Conservation (phyloP, 1,140 invertebrate species). For the Catajapyx aquilonaris region DNA sequence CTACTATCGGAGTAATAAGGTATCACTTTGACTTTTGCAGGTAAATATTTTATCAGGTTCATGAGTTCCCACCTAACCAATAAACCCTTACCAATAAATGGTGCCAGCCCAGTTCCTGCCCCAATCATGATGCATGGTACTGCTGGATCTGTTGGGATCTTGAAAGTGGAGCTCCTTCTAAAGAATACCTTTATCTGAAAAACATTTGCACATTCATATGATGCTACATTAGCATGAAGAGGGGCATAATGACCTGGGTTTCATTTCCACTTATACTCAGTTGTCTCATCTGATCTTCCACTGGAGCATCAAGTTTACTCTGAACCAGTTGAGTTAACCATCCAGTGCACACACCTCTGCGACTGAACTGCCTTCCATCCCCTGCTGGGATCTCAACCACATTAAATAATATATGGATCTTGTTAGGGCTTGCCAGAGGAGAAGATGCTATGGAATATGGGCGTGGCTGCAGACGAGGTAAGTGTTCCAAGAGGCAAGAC, state of each 20-base stretch:
- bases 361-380: slow-evolving; percentile 20
- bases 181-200: slow-evolving; percentile 33
- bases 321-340: slow-evolving; percentile 24
- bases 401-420: slow-evolving; percentile 44
- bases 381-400: slow-evolving; percentile 25
- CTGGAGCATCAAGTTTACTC: slow-evolving; percentile 5
- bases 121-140: slow-evolving; percentile 52
- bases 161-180: slow-evolving; percentile 32
- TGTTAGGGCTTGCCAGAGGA: slow-evolving; percentile 20
- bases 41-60: no score
- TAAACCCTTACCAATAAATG: slow-evolving; percentile 57
- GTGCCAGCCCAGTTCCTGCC: slow-evolving; percentile 62
- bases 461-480: slow-evolving; percentile 47
- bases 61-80: no score
- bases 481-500: slow-evolving; percentile 40
- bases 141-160: slow-evolving; percentile 26
- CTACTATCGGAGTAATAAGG: no score
- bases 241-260: no score
- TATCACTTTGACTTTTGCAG: no score
- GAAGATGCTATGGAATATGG: slow-evolving; percentile 62
- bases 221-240: no score
- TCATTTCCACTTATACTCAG: no score
- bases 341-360: slow-evolving; percentile 41
- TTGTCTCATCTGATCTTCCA: no score
- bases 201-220: neutral